These are phyloP conservation scores for Eremophila alpestris DNA, from an alignment of 2,797 vertebrate species.

Conservation along the genomic window DNA sequence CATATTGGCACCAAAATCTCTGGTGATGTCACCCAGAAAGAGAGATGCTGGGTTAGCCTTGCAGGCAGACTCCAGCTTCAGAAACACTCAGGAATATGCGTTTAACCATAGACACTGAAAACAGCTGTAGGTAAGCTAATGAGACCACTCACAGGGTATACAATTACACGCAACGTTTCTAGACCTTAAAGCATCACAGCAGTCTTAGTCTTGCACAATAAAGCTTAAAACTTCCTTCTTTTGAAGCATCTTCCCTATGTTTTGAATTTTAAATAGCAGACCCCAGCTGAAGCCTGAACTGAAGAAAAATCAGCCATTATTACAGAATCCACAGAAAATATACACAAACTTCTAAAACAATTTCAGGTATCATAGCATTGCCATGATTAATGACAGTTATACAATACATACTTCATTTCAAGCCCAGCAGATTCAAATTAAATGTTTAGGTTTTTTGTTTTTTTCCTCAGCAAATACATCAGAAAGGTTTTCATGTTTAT, in stretches of 20 bases:
- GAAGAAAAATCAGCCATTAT: neutral
- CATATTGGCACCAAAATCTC: neutral
- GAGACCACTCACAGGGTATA: neutral
- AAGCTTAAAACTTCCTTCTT: neutral
- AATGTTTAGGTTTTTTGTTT: neutral
- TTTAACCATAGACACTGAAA: neutral
- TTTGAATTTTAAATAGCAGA: neutral
- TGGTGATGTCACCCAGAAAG: neutral
- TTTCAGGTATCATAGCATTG: neutral
- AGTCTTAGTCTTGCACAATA: neutral
- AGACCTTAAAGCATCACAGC: neutral
- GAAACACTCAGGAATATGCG: neutral
- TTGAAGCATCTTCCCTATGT: neutral
- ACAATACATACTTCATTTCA: neutral
- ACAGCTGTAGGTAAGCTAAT: constrained; percentile 3
- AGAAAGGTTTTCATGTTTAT: neutral
- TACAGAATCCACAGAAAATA: neutral
- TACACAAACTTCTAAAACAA: neutral
- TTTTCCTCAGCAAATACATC: neutral
- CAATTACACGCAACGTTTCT: neutral
- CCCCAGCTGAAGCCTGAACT: neutral
- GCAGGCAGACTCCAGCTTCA: neutral
- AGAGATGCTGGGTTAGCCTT: neutral
- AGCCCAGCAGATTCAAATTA: neutral
- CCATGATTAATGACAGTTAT: neutral